phyloP scores from a whole-genome alignment of 1,140 invertebrate species.

The Aphaenogaster floridana region DNA sequence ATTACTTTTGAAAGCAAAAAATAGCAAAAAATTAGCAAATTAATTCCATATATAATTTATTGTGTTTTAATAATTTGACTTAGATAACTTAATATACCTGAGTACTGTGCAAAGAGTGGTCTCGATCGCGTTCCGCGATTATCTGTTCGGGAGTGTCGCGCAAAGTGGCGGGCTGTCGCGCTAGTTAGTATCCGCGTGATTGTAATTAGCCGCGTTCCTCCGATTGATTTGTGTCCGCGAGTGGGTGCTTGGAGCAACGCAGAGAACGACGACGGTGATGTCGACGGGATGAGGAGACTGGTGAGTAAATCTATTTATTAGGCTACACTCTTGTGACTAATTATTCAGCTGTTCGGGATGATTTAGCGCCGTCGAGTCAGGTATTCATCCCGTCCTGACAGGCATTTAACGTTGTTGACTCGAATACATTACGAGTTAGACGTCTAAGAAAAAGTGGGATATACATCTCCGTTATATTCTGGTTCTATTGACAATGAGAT shows the following conservation, averaged over 20 bases:
- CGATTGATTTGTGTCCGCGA: slow-evolving; percentile 17
- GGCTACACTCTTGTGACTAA: slow-evolving; percentile 29
- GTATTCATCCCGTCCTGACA: slow-evolving; percentile 36
- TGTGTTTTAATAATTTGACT: no score
- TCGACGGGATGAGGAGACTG: neutral
- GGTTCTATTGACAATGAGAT: slow-evolving; percentile 14
- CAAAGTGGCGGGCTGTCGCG: neutral
- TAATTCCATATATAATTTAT: no score
- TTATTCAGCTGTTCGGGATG: slow-evolving; percentile 38
- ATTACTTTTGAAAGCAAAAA: no score
- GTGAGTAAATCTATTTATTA: slow-evolving; percentile 41
- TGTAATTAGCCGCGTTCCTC: neutral
- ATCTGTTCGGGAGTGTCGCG: neutral
- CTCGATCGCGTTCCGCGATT: neutral
- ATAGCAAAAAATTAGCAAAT: no score
- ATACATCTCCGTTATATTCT: slow-evolving; percentile 25
- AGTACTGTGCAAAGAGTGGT: neutral
- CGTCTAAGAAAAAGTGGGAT: slow-evolving; percentile 30
- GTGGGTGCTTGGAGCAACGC: neutral
- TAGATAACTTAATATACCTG: no score
- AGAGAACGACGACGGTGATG: neutral
- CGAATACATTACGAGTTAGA: slow-evolving; percentile 41
- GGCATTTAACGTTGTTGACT: slow-evolving; percentile 39
- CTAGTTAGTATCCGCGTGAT: slow-evolving; percentile 19
- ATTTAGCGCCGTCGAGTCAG: slow-evolving; percentile 31